Percentiles rank a stretch among this genome's conserved stretches.
phyloP scores from a whole-genome alignment of 2,113 vertebrate species.

The Pantherophis guttatus region DNA sequence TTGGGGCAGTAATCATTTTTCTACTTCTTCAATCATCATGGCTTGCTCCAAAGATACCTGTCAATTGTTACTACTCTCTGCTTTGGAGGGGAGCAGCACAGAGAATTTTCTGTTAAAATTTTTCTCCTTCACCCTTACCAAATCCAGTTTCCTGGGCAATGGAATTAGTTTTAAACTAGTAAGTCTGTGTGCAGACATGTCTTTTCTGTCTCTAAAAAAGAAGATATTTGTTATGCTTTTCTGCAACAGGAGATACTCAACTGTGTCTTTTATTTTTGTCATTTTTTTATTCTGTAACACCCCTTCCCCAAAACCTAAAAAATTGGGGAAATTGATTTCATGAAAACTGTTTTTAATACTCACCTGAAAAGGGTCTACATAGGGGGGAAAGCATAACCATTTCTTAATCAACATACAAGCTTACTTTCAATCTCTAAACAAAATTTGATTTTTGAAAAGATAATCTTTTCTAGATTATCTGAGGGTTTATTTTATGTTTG shows the following conservation, averaged over 20 bases:
- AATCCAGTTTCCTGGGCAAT: neutral
- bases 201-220: neutral
- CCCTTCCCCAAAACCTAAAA: neutral
- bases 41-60: neutral
- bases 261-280: neutral
- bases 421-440: neutral
- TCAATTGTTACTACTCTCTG: neutral
- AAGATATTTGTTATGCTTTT: neutral
- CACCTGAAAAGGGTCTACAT: neutral
- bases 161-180: neutral
- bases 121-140: neutral
- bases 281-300: neutral
- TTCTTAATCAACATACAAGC: neutral
- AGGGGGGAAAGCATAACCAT: neutral
- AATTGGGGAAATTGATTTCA: neutral
- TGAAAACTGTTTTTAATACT: neutral
- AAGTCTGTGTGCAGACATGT: neutral
- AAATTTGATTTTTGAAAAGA: neutral
- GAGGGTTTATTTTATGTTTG: constrained; percentile 13
- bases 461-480: neutral
- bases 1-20: neutral
- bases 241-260: neutral
- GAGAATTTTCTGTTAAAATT: neutral
- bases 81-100: neutral
- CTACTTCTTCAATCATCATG: neutral